Evolutionary conservation across 1,140 invertebrate species (phyloP).

Genomic region (Drosophila nasuta): DNA sequence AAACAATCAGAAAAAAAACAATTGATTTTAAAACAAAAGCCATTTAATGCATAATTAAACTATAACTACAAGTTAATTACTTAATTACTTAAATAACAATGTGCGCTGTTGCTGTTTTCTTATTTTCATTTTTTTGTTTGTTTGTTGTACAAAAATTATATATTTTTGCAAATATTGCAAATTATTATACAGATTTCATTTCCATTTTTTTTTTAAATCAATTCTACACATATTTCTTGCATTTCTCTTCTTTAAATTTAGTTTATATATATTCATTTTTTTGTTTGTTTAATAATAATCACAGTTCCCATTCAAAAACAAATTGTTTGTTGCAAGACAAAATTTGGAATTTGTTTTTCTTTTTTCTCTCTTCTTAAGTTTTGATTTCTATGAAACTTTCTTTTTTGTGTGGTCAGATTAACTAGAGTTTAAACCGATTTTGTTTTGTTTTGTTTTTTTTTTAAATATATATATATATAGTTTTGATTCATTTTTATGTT

Average conservation of each 20-base stretch:
- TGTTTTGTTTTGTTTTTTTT: no score
- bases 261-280: constrained; percentile 48
- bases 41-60: constrained; percentile 27
- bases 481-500: constrained; percentile 24
- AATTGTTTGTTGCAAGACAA: constrained; percentile 62
- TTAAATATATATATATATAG: constrained; percentile 31
- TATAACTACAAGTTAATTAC: constrained; percentile 51
- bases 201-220: constrained; percentile 19
- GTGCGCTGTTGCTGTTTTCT: constrained; percentile 37
- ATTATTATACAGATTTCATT: constrained; percentile 36
- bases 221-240: constrained; percentile 52
- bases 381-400: constrained; percentile 72
- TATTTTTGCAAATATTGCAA: constrained; percentile 78
- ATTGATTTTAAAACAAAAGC: constrained; percentile 45
- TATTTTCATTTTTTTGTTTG: neutral
- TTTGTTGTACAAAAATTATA: constrained; percentile 51
- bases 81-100: constrained; percentile 58
- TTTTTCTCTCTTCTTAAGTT: constrained; percentile 32
- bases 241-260: constrained; percentile 67
- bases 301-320: constrained; percentile 79
- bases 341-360: constrained; percentile 70
- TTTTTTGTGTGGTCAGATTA: constrained; percentile 46
- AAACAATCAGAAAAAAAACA: constrained; percentile 35
- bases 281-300: constrained; percentile 67
- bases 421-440: constrained; percentile 22